Conservation (phyloP, 2,113 vertebrate genomes). For the Choloepus hoffmanni region DNA sequence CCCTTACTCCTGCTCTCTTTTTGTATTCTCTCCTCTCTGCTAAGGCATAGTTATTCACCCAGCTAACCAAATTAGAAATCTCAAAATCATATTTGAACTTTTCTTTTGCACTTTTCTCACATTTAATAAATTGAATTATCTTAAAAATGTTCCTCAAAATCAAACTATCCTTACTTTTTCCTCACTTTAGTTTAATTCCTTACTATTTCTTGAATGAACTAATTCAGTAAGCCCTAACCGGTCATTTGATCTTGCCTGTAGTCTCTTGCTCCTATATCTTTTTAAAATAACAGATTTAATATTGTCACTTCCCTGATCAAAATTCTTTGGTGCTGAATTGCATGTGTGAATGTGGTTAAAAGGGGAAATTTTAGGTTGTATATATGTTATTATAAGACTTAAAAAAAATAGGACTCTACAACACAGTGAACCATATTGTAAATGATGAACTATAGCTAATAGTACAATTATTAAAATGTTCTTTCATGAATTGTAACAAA, state of each 20-base stretch:
- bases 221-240: neutral
- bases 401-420: too few relatives aligned
- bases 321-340: neutral
- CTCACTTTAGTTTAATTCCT: conserved; percentile 6
- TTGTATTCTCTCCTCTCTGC: neutral
- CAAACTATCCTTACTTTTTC: neutral
- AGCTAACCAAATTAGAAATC: neutral
- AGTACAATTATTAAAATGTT: too few relatives aligned
- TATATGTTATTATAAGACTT: too few relatives aligned
- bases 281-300: neutral
- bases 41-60: neutral
- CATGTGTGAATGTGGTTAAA: too few relatives aligned
- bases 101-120: neutral
- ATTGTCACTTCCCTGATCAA: neutral
- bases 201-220: conserved; percentile 10
- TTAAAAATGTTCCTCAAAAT: neutral
- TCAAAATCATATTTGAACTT: conserved; percentile 48
- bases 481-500: too few relatives aligned
- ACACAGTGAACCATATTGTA: too few relatives aligned
- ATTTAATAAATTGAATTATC: neutral
- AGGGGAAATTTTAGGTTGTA: too few relatives aligned
- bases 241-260: neutral
- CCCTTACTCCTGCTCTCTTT: neutral
- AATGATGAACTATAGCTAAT: too few relatives aligned
- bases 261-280: neutral